These are phyloP conservation scores for Amyelois transitella DNA, from an alignment of 1,140 invertebrate species.

Conservation along the genomic window DNA sequence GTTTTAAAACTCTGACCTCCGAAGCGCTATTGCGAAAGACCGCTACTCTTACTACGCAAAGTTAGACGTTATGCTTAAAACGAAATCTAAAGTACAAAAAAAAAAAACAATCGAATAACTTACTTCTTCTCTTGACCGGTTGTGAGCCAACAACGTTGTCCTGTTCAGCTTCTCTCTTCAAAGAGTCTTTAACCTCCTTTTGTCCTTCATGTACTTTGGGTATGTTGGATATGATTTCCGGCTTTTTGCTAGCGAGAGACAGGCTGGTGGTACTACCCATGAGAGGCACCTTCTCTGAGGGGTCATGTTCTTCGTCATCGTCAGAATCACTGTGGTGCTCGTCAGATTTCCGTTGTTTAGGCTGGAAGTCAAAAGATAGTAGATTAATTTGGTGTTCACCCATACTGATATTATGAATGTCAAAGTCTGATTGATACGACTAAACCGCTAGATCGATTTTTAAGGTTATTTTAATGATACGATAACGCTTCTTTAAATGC, in stretches of 20 bases:
- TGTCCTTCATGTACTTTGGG: slow-evolving; percentile 34
- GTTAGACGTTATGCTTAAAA: background rate
- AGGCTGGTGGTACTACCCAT: slow-evolving; percentile 60
- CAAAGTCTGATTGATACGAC: too few relatives aligned
- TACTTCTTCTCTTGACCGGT: slow-evolving; percentile 59
- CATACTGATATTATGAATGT: too few relatives aligned
- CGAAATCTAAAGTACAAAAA: background rate
- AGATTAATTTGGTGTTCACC: too few relatives aligned
- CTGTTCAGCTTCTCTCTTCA: slow-evolving; percentile 23
- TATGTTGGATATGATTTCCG: slow-evolving; percentile 56
- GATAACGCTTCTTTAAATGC: too few relatives aligned
- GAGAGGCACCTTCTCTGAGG: slow-evolving; percentile 63
- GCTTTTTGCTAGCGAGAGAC: slow-evolving; percentile 36
- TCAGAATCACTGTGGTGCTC: slow-evolving; percentile 52
- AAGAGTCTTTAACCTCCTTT: slow-evolving; percentile 6
- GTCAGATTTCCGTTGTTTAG: slow-evolving; percentile 30
- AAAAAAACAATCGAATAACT: slow-evolving; percentile 25
- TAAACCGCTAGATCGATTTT: too few relatives aligned
- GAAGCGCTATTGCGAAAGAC: too few relatives aligned
- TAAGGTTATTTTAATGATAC: too few relatives aligned
- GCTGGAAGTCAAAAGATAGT: slow-evolving; percentile 29
- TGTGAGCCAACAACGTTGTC: slow-evolving; percentile 47
- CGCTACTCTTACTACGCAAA: background rate
- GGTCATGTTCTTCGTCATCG: slow-evolving; percentile 49
- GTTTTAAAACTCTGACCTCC: too few relatives aligned